phyloP scores from a whole-genome alignment of 2,797 vertebrate species.

The Carapus acus region DNA sequence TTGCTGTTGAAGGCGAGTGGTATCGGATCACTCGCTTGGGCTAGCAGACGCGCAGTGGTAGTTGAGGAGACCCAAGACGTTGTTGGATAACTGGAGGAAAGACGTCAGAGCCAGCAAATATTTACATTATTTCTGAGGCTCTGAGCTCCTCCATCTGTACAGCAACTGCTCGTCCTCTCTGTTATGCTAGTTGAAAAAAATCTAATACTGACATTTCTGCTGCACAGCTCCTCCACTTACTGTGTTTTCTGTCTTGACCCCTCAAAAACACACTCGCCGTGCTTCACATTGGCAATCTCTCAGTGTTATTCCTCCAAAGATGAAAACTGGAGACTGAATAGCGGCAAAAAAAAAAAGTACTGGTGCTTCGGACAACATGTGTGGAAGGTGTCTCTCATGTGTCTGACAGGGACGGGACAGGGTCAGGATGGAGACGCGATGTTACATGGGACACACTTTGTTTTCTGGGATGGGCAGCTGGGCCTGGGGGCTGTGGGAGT shows the following conservation, averaged over 20 bases:
- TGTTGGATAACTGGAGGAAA: constrained; percentile 14
- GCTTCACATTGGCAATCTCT: neutral
- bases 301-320: neutral
- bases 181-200: constrained; percentile 10
- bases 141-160: constrained; percentile 4
- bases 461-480: constrained; percentile 74
- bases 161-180: constrained; percentile 1
- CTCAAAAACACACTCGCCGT: constrained; percentile 8
- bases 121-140: constrained; percentile 35
- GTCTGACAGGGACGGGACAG: too few relatives aligned
- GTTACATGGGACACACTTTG: constrained; percentile 73
- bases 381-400: too few relatives aligned
- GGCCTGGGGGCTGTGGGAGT: constrained; percentile 54
- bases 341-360: too few relatives aligned
- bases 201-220: constrained; percentile 9
- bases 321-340: too few relatives aligned
- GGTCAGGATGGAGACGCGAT: too few relatives aligned
- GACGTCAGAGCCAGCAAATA: constrained; percentile 16
- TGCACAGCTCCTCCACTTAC: constrained; percentile 5
- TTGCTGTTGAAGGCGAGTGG: constrained; percentile 11
- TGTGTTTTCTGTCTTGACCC: constrained; percentile 3
- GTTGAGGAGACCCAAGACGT: constrained; percentile 14
- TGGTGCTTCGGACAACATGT: too few relatives aligned
- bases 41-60: constrained; percentile 12
- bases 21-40: constrained; percentile 12